A percentile compares a stretch with the other conserved stretches of the same genome.
Evolutionary conservation across 2,797 vertebrate genomes (phyloP).

Genomic region (Myripristis jacobus): DNA sequence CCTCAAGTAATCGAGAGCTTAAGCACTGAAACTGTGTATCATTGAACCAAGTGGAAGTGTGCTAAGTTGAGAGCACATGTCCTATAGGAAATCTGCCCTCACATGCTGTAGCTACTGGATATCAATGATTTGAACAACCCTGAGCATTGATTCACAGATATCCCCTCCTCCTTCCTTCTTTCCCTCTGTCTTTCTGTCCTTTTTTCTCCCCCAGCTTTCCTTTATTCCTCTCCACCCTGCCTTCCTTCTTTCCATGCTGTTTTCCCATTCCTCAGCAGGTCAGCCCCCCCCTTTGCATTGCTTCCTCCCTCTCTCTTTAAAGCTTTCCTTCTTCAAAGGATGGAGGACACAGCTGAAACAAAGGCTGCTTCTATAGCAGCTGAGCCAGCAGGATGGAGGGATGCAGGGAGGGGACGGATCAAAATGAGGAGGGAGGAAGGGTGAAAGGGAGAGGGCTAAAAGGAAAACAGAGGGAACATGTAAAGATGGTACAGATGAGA

Average conservation of each 20-base stretch:
- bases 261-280: constrained; percentile 42
- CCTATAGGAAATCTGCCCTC: constrained; percentile 51
- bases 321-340: constrained; percentile 69
- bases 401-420: constrained; percentile 35
- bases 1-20: constrained; percentile 17
- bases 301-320: constrained; percentile 44
- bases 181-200: constrained; percentile 5
- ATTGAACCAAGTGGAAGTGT: constrained; percentile 37
- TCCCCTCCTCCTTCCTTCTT: constrained; percentile 11
- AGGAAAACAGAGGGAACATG: constrained; percentile 25
- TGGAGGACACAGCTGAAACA: constrained; percentile 72
- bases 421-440: constrained; percentile 59
- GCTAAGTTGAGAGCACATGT: constrained; percentile 37
- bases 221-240: too few relatives aligned
- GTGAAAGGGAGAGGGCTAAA: constrained; percentile 26
- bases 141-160: constrained; percentile 64
- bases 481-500: background rate
- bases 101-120: constrained; percentile 59
- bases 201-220: too few relatives aligned
- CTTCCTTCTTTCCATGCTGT: constrained; percentile 32
- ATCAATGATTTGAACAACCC: constrained; percentile 73
- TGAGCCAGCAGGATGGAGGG: constrained; percentile 74
- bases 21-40: constrained; percentile 17
- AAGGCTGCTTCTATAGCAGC: constrained; percentile 74
- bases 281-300: constrained; percentile 21